A percentile compares a stretch with the other conserved stretches of the same genome.
These are phyloP conservation scores for Acanthaster planci DNA, from an alignment of 35 echinoderm and acorn worm genomes.

Conservation along the genomic window DNA sequence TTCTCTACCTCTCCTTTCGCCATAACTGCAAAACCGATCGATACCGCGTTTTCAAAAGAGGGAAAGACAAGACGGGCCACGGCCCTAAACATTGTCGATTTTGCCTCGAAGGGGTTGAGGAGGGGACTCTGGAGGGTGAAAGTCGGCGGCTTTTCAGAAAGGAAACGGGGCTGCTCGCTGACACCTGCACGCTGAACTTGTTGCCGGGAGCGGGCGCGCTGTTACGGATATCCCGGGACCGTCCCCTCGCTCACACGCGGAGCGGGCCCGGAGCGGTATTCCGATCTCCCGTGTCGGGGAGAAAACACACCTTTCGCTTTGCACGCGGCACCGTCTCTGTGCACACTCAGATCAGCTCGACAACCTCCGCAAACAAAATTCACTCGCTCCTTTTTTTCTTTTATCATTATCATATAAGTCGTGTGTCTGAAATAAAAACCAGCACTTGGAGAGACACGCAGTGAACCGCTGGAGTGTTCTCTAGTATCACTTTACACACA, in stretches of 20 bases:
- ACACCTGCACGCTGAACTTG: conserved; percentile 16
- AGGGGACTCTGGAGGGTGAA: conserved; percentile 7
- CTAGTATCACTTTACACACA: not conserved
- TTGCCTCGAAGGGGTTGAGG: conserved; percentile 21
- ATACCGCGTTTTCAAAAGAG: conserved; percentile 17
- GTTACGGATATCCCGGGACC: conserved; percentile 15
- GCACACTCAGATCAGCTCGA: no score
- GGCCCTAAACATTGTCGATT: conserved; percentile 26
- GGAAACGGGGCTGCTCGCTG: not conserved
- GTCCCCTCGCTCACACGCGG: not conserved
- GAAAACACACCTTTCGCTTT: conserved; percentile 16
- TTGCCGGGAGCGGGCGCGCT: not conserved
- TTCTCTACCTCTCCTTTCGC: not conserved
- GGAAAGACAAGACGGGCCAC: conserved; percentile 24
- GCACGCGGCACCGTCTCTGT: not conserved
- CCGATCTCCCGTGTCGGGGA: not conserved
- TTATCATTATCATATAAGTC: not conserved
- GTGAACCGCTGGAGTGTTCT: not conserved
- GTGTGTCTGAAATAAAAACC: conserved; percentile 2
- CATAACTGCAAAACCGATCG: conserved; percentile 5
- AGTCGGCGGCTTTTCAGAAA: conserved; percentile 26
- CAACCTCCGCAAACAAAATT: not conserved
- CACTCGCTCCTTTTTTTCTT: not conserved
- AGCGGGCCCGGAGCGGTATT: not conserved
- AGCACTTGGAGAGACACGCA: not conserved